phyloP scores from a whole-genome alignment of 1,140 invertebrate species.

The Aphis gossypii region DNA sequence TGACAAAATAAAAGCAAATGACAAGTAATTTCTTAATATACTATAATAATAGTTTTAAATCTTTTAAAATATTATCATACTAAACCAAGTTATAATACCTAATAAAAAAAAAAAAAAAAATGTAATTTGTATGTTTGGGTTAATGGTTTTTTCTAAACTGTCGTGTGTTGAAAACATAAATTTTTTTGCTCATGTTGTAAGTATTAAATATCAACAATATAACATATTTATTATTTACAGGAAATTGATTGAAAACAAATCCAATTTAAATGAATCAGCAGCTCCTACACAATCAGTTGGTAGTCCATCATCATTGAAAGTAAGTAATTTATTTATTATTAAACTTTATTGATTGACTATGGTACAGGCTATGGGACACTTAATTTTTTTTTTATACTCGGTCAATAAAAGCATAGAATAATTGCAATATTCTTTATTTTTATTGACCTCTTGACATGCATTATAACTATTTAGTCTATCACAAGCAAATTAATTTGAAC shows the following conservation, averaged over 20 bases:
- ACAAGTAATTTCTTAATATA: conserved; percentile 27
- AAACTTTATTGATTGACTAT: background rate
- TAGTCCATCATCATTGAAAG: background rate
- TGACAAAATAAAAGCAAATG: background rate
- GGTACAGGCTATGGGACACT: background rate
- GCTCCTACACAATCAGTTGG: background rate
- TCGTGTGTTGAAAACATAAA: background rate
- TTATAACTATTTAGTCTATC: background rate
- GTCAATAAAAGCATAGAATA: background rate
- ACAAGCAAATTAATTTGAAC: background rate
- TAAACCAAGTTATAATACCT: background rate
- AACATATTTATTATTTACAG: conserved; percentile 22
- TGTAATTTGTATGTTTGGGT: background rate
- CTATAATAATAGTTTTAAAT: background rate
- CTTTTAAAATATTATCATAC: background rate
- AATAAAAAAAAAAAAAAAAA: too few relatives aligned
- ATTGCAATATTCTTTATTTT: background rate
- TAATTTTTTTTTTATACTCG: background rate
- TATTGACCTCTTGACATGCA: background rate
- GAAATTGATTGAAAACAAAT: background rate
- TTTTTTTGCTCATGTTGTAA: background rate
- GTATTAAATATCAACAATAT: background rate
- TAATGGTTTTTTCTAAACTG: background rate
- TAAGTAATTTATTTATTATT: conserved; percentile 42
- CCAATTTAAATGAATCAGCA: conserved; percentile 19